Conservation (phyloP, 2,888 invertebrate species). For the Polia nebulosa region DNA sequence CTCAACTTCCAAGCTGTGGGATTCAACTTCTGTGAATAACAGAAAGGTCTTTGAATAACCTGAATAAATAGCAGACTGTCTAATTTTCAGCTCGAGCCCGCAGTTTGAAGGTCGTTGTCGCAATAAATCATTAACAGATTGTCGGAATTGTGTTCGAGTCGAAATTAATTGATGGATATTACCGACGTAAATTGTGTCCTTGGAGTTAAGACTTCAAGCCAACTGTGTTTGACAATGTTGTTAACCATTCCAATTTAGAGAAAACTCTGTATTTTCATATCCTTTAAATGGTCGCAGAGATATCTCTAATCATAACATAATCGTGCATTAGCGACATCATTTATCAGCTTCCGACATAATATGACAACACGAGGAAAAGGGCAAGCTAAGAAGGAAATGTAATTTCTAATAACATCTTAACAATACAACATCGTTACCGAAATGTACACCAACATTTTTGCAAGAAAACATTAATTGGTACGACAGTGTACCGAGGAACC, state of each 20-base stretch:
- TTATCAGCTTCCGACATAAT: constrained; percentile 71
- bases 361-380: constrained; percentile 64
- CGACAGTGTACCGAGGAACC: constrained; percentile 5
- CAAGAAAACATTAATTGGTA: constrained; percentile 53
- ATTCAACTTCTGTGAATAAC: constrained; percentile 37
- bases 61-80: constrained; percentile 26
- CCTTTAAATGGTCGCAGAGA: background rate
- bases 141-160: constrained; percentile 47
- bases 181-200: constrained; percentile 49
- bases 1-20: constrained; percentile 32
- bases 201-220: constrained; percentile 37
- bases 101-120: constrained; percentile 39
- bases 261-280: background rate
- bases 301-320: constrained; percentile 23
- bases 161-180: constrained; percentile 62
- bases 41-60: constrained; percentile 20
- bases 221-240: constrained; percentile 4
- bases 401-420: constrained; percentile 49
- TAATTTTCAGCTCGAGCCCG: constrained; percentile 18
- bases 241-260: constrained; percentile 3
- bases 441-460: constrained; percentile 61
- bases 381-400: constrained; percentile 60
- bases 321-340: constrained; percentile 65
- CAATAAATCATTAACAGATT: constrained; percentile 63
- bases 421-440: constrained; percentile 67